Conservation (phyloP, 2,888 invertebrate species). For the Aleiodes testaceus region DNA sequence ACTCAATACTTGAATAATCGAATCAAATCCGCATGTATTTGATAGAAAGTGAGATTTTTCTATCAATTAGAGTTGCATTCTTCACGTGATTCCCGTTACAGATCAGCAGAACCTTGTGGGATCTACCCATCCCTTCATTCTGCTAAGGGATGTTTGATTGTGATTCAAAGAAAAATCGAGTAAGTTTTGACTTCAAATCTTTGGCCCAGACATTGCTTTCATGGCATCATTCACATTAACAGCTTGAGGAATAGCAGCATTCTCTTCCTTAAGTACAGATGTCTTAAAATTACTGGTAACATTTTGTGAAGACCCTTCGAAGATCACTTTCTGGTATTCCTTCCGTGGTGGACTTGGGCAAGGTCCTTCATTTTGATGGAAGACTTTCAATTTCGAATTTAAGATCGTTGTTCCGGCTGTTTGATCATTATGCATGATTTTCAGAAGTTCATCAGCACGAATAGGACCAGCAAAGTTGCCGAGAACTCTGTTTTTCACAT, state of each 20-base stretch:
- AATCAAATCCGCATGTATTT: slow-evolving; percentile 41
- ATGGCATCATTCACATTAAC: background rate
- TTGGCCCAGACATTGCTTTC: background rate
- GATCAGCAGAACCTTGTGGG: slow-evolving; percentile 12
- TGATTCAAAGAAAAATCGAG: slow-evolving; percentile 31
- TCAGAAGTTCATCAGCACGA: slow-evolving; percentile 37
- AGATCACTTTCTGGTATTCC: background rate
- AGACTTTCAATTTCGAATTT: slow-evolving; percentile 31
- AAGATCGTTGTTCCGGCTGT: slow-evolving; percentile 20
- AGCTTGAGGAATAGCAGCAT: background rate
- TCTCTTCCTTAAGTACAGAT: background rate
- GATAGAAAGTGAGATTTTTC: slow-evolving; percentile 27
- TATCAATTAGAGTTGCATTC: slow-evolving; percentile 30
- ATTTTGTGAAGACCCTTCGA: background rate
- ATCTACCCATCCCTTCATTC: slow-evolving; percentile 20
- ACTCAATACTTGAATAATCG: slow-evolving; percentile 33
- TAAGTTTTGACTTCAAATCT: background rate
- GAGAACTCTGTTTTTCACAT: slow-evolving; percentile 23
- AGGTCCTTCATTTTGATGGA: slow-evolving; percentile 36
- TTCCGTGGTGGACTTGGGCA: slow-evolving; percentile 36
- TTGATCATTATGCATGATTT: slow-evolving; percentile 37
- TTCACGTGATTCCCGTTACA: slow-evolving; percentile 31
- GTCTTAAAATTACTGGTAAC: background rate
- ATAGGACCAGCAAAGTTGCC: slow-evolving; percentile 27
- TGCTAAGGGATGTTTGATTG: slow-evolving; percentile 29